Base-by-base conservation (phyloP, 2,113 vertebrate species). In the Heterocephalus glaber region DNA sequence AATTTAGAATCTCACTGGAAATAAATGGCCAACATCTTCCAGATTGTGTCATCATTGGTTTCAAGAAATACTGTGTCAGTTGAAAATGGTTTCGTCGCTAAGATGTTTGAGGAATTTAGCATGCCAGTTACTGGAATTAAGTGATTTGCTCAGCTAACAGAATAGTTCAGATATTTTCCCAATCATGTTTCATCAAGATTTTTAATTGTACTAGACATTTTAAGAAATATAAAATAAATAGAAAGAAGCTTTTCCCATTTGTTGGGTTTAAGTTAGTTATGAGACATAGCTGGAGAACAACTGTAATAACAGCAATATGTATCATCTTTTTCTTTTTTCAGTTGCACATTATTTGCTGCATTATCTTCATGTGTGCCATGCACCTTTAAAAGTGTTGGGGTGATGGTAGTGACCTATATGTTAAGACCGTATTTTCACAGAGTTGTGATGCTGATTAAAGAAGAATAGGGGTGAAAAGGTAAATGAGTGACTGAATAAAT, bases 1-100 rank as follows among this genome's bases (percentile, higher is more conserved):
- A 58, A 94, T 79, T 70, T 84, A 65, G 52, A 92, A 41, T 91
- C 58, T 72, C 86, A 70, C 19, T 85, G 80, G 87, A 87, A 90
- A 60, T 38, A 86, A 92, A 72, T 38, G 63, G 61, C 82, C 63
- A 72, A 7, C 44, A 60, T 86, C 65, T 90, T 82, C 76, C 84
- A 87, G 68, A 86, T 24, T 74, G n/a, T 95, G 44, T 94, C 80
- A 47, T 88, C 70, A 70, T 4, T 65, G 65, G 24, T 70, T 94
- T 89, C 30, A 66, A 68, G 41, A 96, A 84, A 92, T 68, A 33
- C 49, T 52, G 41, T 66, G 54, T 82, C 60, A 24, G n/a, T 86
- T 82, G 82, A 89, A 76, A 95, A 82, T 87, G 83, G 7, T 28
- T 94, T 94, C 96, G 74, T 81, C 8, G 2, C 90, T 92, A 90